Base-by-base conservation (phyloP, 2,113 vertebrate species). In the Pyrgilauda ruficollis region DNA sequence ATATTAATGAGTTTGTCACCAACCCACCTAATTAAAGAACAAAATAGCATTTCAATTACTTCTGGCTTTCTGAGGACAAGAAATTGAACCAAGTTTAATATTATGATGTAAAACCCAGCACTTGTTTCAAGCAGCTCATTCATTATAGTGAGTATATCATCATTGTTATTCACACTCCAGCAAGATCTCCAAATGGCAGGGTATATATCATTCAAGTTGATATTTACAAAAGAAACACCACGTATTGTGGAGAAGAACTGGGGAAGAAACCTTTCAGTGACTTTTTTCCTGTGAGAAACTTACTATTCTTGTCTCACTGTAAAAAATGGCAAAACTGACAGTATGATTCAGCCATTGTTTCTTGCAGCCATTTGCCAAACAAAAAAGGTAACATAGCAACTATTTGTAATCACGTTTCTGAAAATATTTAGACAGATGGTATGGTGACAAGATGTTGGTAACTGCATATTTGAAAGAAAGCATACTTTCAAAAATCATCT, bases 331-430 rank as follows among this genome's bases (percentile, higher is more conserved):
- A 92, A 94, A 95, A 94, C 23, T 81, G 56, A 53, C 33, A 11
- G 16, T 20, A 49, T 13, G 37, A n/a, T 88, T 91, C 74, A 93
- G 52, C 39, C 74, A n/a, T 70, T 90, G 52, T 77, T 69, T 92
- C 84, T 58, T 78, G 22, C 21, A 90, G 18, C 28, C 55, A 62
- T 58, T 97, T 96, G 66, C n/a, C 74, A 78, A 87, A 31, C 20
- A 87, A 82, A 79, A 89, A 93, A 97, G 41, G 61, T 88, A 89
- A 70, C 59, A 33, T n/a, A 87, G 62, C 61, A 95, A 95, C 43
- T 94, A 77, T 92, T 96, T 97, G 61, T 39, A 84, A 46, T 55
- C 61, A 39, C 33, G 63, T 94, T 93, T 89, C 81, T 89, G 96
- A 95, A 92, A 84, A 82, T 74, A 87, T 81, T 88, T 96, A 84